Evolutionary conservation across 2,113 vertebrate genomes (phyloP).

Genomic region (Platysteira castanea): DNA sequence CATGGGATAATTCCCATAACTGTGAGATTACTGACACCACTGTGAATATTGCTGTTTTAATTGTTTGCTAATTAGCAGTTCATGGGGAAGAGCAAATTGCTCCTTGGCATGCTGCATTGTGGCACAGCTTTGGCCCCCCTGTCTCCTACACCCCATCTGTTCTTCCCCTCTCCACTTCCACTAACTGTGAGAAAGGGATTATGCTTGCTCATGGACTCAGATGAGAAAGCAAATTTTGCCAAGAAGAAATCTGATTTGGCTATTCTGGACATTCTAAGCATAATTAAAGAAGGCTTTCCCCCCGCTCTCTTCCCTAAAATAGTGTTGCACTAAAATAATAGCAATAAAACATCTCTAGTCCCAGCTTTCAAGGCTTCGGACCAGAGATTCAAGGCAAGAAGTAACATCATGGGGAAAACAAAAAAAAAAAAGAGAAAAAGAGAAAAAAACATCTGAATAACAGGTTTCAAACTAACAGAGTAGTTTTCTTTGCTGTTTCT

Average conservation of each 20-base stretch:
- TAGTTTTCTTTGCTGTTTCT: background rate
- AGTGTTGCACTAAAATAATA: background rate
- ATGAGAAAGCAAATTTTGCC: background rate
- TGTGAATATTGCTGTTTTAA: slow-evolving; percentile 41
- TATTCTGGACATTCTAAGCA: background rate
- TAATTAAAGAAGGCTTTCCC: background rate
- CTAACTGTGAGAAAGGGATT: background rate
- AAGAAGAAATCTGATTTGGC: background rate
- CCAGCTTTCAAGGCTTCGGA: background rate
- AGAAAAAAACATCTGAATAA: background rate
- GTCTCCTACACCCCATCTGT: background rate
- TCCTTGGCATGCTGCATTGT: background rate
- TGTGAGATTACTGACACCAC: slow-evolving; percentile 22
- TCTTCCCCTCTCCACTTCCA: background rate
- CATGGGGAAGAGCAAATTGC: slow-evolving; percentile 28
- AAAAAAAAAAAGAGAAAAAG: rapidly evolving
- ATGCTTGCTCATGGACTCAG: background rate
- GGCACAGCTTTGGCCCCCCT: background rate
- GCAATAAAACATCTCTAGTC: background rate
- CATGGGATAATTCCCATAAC: background rate
- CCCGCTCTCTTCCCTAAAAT: background rate
- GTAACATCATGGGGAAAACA: rapidly evolving
- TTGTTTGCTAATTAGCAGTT: slow-evolving; percentile 62
- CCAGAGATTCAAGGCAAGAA: background rate
- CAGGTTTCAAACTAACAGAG: background rate